A percentile compares a stretch with the other conserved stretches of the same genome.
phyloP scores from a whole-genome alignment of 2,113 vertebrate genomes.

The Oreochromis tanganicae region DNA sequence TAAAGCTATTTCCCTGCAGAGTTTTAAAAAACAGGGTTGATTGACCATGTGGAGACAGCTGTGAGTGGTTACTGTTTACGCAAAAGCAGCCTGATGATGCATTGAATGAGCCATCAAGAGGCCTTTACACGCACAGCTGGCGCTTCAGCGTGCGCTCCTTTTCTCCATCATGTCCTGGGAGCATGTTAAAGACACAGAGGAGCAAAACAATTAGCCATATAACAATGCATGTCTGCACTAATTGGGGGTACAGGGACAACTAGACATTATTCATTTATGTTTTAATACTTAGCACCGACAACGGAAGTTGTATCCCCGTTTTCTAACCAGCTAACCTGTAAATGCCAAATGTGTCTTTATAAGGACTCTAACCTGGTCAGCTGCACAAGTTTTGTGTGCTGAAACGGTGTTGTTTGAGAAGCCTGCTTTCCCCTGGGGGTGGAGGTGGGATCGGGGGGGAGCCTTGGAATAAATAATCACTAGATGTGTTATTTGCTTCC shows the following conservation, averaged over 20 bases:
- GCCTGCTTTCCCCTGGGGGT: not conserved
- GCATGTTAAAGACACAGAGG: constrained; percentile 40
- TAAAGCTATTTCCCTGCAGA: not conserved
- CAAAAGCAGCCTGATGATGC: constrained; percentile 41
- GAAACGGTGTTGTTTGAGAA: not conserved
- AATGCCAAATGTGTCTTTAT: not conserved
- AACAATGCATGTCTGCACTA: constrained; percentile 46
- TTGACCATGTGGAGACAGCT: not conserved
- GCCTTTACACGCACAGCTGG: constrained; percentile 40
- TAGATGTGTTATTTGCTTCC: constrained; percentile 31
- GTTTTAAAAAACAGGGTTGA: not conserved
- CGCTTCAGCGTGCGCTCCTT: not conserved
- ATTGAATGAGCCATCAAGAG: constrained; percentile 53
- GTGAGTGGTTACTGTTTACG: constrained; percentile 33
- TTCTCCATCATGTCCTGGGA: constrained; percentile 28
- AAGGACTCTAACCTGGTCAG: not conserved
- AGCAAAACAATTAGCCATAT: constrained; percentile 58
- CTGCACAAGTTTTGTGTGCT: not conserved
- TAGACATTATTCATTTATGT: constrained; percentile 18
- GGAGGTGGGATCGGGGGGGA: rapidly evolving
- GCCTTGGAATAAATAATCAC: not conserved
- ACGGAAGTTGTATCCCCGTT: not conserved
- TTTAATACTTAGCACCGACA: not conserved
- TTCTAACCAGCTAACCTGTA: not conserved
- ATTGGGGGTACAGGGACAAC: constrained; percentile 48